Evolutionary conservation across 2,113 vertebrate species (phyloP).

Genomic region (Salvator merianae): DNA sequence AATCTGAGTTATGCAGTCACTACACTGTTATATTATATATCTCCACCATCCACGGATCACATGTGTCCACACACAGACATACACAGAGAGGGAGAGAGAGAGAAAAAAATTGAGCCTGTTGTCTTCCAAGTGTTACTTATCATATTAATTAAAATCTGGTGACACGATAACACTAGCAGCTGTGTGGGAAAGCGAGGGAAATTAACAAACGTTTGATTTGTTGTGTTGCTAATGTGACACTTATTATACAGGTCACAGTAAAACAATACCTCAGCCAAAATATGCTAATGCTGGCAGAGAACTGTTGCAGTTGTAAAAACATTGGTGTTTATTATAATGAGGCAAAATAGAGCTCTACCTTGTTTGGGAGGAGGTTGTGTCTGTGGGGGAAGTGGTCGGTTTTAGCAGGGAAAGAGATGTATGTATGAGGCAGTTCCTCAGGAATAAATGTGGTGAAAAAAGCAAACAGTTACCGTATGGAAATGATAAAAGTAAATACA

Average conservation of each 20-base stretch:
- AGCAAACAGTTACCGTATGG: conserved; percentile 24
- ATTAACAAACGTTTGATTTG: conserved; percentile 98
- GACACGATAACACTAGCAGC: conserved; percentile 94
- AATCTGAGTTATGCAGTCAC: conserved; percentile 45
- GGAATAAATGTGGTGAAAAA: conserved; percentile 10
- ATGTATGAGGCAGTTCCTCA: conserved; percentile 45
- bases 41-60: conserved; percentile 61
- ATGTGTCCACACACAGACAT: conserved; percentile 55
- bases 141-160: conserved; percentile 99
- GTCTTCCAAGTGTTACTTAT: conserved; percentile 98
- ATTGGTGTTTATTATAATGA: conserved; percentile 77
- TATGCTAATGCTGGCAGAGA: conserved; percentile 89
- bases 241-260: conserved; percentile 97
- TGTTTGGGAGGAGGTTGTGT: conserved; percentile 28
- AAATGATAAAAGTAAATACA: conserved; percentile 10
- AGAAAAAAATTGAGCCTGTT: conserved; percentile 82
- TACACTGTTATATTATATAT: conserved; percentile 45
- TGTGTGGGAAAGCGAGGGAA: conserved; percentile 93
- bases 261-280: conserved; percentile 90
- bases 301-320: conserved; percentile 85
- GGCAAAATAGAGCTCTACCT: conserved; percentile 80
- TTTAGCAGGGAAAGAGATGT: conserved; percentile 29
- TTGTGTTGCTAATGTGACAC: conserved; percentile 99
- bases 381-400: conserved; percentile 22
- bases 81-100: conserved; percentile 68